phyloP scores from a whole-genome alignment of 2,113 vertebrate species.

The Orcinus orca region DNA sequence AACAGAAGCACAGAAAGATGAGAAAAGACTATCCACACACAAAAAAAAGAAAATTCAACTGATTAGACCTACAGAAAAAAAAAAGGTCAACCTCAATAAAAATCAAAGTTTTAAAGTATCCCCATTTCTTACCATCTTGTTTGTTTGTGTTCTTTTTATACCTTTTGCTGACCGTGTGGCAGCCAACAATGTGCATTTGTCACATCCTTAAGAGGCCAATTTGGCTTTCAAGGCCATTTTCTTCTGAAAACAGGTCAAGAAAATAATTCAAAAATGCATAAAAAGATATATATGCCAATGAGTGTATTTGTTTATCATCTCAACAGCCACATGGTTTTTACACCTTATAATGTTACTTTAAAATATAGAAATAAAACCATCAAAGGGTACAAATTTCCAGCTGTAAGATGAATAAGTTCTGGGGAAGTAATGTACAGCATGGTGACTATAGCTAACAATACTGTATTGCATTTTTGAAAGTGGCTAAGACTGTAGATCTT shows the following conservation, averaged over 20 bases:
- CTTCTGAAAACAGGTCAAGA: slow-evolving; percentile 20
- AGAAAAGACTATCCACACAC: not conserved
- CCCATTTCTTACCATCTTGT: not conserved
- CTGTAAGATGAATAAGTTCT: not conserved
- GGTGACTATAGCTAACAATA: not conserved
- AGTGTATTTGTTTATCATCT: not conserved
- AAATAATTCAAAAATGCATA: not conserved
- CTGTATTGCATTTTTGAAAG: not conserved
- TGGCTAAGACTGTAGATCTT: not conserved
- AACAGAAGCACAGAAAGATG: not conserved
- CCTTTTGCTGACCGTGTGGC: not conserved
- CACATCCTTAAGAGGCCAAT: not conserved
- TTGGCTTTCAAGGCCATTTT: not conserved
- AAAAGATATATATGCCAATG: not conserved
- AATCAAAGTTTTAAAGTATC: not conserved
- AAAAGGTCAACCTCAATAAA: not conserved
- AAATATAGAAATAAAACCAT: not conserved
- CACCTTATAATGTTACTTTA: not conserved
- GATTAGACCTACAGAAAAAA: not conserved
- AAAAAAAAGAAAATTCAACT: not conserved
- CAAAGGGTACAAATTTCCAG: not conserved
- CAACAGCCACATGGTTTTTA: not conserved
- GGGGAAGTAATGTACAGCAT: not conserved
- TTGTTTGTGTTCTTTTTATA: not conserved
- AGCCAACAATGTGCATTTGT: not conserved